phyloP scores from a whole-genome alignment of 2,888 invertebrate species.

The Lithosia quadra region DNA sequence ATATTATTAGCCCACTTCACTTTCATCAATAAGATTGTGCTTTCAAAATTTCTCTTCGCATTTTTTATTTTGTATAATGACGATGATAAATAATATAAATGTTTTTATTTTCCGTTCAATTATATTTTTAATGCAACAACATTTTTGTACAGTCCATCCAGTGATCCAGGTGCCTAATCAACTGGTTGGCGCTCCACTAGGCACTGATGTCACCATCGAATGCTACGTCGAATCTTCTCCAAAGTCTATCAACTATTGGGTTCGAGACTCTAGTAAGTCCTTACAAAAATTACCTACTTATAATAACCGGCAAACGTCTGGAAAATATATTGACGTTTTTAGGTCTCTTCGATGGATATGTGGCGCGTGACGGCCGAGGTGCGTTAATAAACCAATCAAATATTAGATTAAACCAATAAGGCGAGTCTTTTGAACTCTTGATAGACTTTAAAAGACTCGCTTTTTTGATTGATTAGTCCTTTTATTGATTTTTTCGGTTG shows the following conservation, averaged over 20 bases:
- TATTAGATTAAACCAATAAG: too few relatives aligned
- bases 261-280: slow-evolving; percentile 92
- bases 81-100: background rate
- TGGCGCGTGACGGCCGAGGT: background rate
- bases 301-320: slow-evolving; percentile 8
- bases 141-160: slow-evolving; percentile 91
- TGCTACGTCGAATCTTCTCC: slow-evolving; percentile 97
- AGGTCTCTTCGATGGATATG: background rate
- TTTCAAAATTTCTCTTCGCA: slow-evolving; percentile 37
- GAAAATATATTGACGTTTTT: slow-evolving; percentile 1
- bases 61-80: slow-evolving; percentile 25
- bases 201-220: slow-evolving; percentile 94
- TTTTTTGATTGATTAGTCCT: too few relatives aligned
- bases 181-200: slow-evolving; percentile 95
- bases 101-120: background rate
- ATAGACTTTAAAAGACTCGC: too few relatives aligned
- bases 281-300: slow-evolving; percentile 2
- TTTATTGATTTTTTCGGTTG: too few relatives aligned
- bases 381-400: too few relatives aligned
- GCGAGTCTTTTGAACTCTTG: too few relatives aligned
- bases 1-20: slow-evolving; percentile 54
- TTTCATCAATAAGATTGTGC: slow-evolving; percentile 38
- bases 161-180: slow-evolving; percentile 97
- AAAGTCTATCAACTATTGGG: slow-evolving; percentile 96
- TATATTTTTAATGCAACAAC: slow-evolving; percentile 11